Percentiles rank a stretch among this genome's conserved stretches.
These are phyloP conservation scores for Scopus umbretta DNA, from an alignment of 2,113 vertebrate genomes.

Conservation along the genomic window DNA sequence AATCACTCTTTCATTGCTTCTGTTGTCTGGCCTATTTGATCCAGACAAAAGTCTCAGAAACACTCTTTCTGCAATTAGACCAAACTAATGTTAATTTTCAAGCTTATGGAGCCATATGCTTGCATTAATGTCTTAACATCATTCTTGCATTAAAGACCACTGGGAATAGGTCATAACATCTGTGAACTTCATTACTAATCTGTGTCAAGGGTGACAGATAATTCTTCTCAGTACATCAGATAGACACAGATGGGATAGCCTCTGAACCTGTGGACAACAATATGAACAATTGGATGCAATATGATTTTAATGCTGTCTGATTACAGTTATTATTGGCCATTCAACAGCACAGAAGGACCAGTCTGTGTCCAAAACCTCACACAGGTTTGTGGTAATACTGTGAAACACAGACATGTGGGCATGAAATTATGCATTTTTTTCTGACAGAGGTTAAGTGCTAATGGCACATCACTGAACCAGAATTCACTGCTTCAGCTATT, in stretches of 20 bases:
- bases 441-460: not conserved
- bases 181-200: not conserved
- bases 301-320: not conserved
- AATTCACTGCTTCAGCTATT: not conserved
- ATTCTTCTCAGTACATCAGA: not conserved
- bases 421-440: not conserved
- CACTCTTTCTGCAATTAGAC: not conserved
- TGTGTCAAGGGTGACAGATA: not conserved
- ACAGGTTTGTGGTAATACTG: not conserved
- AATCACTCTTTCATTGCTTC: not conserved
- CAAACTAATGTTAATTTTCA: not conserved
- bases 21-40: not conserved
- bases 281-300: not conserved
- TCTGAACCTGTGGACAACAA: not conserved
- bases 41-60: not conserved
- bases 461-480: not conserved
- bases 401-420: not conserved
- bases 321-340: not conserved
- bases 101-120: not conserved
- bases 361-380: not conserved
- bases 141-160: not conserved
- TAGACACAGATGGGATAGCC: not conserved
- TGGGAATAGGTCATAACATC: not conserved
- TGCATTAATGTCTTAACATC: not conserved
- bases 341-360: not conserved